These are phyloP conservation scores for Cyprinodon diabolis DNA, from an alignment of 2,797 vertebrate species.

Conservation along the genomic window DNA sequence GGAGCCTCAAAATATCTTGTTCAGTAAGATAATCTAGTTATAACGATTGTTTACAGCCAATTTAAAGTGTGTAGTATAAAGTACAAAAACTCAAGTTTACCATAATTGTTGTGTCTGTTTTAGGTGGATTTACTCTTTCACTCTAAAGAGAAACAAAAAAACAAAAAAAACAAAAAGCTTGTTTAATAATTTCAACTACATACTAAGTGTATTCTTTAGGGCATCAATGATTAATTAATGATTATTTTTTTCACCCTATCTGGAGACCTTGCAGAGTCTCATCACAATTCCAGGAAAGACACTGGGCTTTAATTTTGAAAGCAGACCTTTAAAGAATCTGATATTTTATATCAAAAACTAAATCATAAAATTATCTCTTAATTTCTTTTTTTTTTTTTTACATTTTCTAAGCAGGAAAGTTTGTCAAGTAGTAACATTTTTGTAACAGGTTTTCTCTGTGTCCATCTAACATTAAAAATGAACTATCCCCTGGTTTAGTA, in stretches of 20 bases:
- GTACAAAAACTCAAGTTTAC: not conserved
- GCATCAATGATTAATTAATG: not conserved
- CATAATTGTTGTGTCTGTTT: not conserved
- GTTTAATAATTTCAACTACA: no score
- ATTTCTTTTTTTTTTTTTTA: no score
- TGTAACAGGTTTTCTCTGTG: not conserved
- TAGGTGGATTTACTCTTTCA: not conserved
- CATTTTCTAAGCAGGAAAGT: not conserved
- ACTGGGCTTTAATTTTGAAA: no score
- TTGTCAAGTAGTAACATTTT: not conserved
- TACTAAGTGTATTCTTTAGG: no score
- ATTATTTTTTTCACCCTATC: not conserved
- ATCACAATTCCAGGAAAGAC: not conserved
- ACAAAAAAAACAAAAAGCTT: no score
- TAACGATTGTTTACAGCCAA: not conserved
- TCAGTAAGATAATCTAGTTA: not conserved
- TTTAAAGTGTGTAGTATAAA: not conserved
- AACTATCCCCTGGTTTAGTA: not conserved
- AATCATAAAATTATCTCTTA: not conserved
- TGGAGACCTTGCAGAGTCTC: not conserved
- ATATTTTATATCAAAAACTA: not conserved
- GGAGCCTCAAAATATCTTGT: not conserved
- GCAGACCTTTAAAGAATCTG: not conserved
- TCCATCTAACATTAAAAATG: not conserved
- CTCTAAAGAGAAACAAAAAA: not conserved